These are phyloP conservation scores for Leptodactylus fuscus DNA, from an alignment of 2,113 vertebrate genomes.

Conservation along the genomic window DNA sequence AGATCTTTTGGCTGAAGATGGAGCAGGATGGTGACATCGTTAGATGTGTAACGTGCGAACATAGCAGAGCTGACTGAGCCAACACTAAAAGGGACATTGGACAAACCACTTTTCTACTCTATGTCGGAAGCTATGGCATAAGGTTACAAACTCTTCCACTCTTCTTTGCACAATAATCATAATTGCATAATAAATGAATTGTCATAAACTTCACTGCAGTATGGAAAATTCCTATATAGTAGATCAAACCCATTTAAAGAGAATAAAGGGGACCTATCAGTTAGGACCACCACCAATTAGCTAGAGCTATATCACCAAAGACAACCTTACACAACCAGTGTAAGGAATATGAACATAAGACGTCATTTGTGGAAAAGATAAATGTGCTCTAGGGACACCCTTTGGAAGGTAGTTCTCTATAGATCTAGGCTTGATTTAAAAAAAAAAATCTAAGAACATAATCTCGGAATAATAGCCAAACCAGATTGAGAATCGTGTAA, in stretches of 20 bases:
- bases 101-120: not conserved
- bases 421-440: no score
- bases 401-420: no score
- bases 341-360: no score
- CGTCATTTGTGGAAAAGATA: no score
- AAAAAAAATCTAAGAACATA: no score
- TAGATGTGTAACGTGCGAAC: not conserved
- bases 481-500: not conserved
- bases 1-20: constrained; percentile 8
- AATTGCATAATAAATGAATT: not conserved
- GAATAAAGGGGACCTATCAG: not conserved
- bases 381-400: no score
- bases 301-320: no score
- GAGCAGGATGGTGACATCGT: not conserved
- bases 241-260: not conserved
- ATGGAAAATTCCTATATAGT: not conserved
- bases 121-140: not conserved
- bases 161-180: not conserved
- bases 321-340: no score
- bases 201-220: not conserved
- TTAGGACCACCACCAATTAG: no score
- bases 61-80: not conserved
- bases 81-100: constrained; percentile 2
- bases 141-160: not conserved
- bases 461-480: no score